Evolutionary conservation across 2,888 invertebrate species (phyloP).

Genomic region (Drosophila prolongata): DNA sequence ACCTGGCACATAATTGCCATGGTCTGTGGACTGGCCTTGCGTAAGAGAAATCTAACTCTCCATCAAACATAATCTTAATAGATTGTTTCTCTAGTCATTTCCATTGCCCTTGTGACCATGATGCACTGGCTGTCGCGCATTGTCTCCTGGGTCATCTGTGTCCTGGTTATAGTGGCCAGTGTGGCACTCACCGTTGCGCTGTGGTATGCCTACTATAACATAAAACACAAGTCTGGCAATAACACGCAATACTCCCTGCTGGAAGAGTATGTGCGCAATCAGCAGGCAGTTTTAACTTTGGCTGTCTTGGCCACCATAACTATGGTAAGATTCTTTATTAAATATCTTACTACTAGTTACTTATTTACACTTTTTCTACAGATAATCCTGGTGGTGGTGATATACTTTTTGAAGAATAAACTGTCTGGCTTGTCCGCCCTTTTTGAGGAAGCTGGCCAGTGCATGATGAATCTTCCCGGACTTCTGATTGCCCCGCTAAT

Average conservation of each 20-base stretch:
- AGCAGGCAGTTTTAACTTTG: conserved; percentile 92
- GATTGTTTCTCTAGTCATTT: conserved; percentile 88
- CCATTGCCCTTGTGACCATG: conserved; percentile 92
- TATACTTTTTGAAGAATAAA: conserved; percentile 91
- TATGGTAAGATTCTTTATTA: conserved; percentile 86
- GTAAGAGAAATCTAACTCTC: conserved; percentile 85
- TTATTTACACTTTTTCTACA: conserved; percentile 82
- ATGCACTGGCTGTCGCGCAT: conserved; percentile 93
- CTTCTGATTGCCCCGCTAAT: conserved; percentile 93
- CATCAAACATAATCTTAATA: neutral
- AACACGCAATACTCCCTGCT: conserved; percentile 85
- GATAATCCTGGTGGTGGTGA: conserved; percentile 90
- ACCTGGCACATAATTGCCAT: conserved; percentile 94
- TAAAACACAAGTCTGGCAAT: conserved; percentile 85
- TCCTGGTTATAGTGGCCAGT: conserved; percentile 90
- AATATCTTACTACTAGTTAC: neutral
- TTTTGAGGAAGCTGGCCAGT: conserved; percentile 95
- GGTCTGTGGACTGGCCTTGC: conserved; percentile 91
- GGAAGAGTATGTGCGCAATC: conserved; percentile 93
- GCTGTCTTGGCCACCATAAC: conserved; percentile 94
- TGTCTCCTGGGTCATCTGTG: conserved; percentile 95
- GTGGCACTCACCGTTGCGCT: conserved; percentile 91
- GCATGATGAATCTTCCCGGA: conserved; percentile 92
- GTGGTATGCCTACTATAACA: conserved; percentile 95
- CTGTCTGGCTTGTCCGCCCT: conserved; percentile 92